Evolutionary conservation across 2,797 vertebrate genomes (phyloP).

Genomic region (Diplodus puntazzo): DNA sequence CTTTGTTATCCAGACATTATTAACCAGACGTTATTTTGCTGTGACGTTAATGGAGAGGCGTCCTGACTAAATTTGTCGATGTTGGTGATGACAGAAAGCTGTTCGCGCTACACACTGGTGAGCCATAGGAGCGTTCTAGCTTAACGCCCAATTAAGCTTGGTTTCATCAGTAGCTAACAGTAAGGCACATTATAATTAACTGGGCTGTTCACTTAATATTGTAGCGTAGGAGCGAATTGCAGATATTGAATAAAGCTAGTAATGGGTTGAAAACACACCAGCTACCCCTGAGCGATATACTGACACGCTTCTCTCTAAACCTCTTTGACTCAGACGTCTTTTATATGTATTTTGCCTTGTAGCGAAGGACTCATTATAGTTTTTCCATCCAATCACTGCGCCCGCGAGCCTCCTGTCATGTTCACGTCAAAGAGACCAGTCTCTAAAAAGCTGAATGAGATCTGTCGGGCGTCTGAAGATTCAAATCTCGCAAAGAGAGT

Average conservation of each 20-base stretch:
- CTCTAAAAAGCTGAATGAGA: not conserved
- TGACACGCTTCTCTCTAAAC: no score
- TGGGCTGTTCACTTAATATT: no score
- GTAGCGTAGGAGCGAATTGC: not conserved
- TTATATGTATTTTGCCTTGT: not conserved
- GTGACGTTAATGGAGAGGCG: not conserved
- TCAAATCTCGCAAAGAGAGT: not conserved
- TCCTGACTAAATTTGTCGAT: not conserved
- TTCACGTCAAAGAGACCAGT: not conserved
- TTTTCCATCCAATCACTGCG: not conserved
- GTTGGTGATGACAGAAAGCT: not conserved
- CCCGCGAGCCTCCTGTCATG: not conserved
- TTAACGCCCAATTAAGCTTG: conserved; percentile 10
- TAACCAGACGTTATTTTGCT: not conserved
- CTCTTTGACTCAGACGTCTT: not conserved
- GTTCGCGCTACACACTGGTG: not conserved
- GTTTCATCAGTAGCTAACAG: not conserved
- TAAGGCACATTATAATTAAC: not conserved
- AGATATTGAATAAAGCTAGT: no score
- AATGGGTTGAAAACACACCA: not conserved
- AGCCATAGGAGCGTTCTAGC: not conserved
- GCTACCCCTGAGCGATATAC: not conserved
- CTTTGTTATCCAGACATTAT: not conserved
- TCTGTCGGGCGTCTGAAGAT: not conserved
- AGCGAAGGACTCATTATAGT: not conserved